Evolutionary conservation across 2,888 invertebrate genomes (phyloP), one percentile per base, ranked within the genome.

Genomic region (Hyposoter dolosus): DNA sequence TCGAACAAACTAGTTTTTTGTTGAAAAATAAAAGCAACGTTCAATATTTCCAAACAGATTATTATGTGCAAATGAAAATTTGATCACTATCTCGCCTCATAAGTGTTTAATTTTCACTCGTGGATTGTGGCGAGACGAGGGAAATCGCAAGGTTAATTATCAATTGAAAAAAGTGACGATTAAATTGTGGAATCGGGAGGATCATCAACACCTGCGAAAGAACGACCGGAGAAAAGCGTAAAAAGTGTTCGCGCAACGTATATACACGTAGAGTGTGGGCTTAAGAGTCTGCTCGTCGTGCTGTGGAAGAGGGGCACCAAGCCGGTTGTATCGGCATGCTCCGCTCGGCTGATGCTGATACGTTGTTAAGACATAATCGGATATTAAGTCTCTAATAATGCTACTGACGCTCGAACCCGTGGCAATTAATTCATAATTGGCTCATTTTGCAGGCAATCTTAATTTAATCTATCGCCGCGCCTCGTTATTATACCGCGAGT

Each of bases 381-480:
- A 92, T 93, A 92, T 93, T 93, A 92, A 93, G 93, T 90, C 89
- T 90, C 91, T 87, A 88, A 91, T 92, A 92, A 92, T 90, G 91
- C 92, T 92, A 93, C 92, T 90, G 88, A 91, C 89, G 90, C 89
- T 82, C 75, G 75, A 65, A 78, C 53, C 83, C 80, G 89, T n/a
- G 47, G 82, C 92, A 94, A 94, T 94, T 94, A 93, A 94, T 93
- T 93, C 91, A 92, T 93, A 93, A 94, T 94, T 93, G 93, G 93
- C 93, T 92, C 92, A 93, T 93, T 93, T 91, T 87, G 90, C 92
- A 90, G 90, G 90, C 92, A 93, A 94, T 94, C 94, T 94, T 93
- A 93, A 93, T 94, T 94, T 92, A 93, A 94, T 94, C 93, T 93
- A 93, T 93, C 92, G 93, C 93, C 86, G 90, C 86, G 90, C 91